Percentiles rank a stretch among this genome's conserved stretches.
Conservation (phyloP, 1,140 invertebrate genomes). For the Thrips palmi region DNA sequence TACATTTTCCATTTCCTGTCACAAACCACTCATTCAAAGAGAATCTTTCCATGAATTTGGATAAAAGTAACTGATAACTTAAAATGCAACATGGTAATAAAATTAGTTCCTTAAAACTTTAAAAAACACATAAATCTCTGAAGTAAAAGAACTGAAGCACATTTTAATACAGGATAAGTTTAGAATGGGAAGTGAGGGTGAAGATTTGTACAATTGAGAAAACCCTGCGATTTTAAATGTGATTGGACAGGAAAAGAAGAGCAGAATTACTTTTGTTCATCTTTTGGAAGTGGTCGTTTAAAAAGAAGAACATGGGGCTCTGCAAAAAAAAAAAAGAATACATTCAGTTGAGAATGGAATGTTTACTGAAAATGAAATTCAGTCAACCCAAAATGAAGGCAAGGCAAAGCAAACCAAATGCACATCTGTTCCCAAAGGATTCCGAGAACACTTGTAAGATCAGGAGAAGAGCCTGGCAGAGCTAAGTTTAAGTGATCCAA, state of each 20-base stretch:
- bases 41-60: too few species aligned
- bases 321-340: conserved; percentile 23
- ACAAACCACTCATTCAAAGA: too few species aligned
- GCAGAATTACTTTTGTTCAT: neutral
- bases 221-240: neutral
- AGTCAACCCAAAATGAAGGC: neutral
- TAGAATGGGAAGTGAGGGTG: too few species aligned
- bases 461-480: neutral
- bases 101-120: too few species aligned
- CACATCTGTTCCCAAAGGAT: neutral
- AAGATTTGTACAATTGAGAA: too few species aligned
- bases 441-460: too few species aligned
- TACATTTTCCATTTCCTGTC: too few species aligned
- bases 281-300: conserved; percentile 27
- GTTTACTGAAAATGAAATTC: conserved; percentile 6
- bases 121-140: too few species aligned
- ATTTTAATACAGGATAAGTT: too few species aligned
- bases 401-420: neutral
- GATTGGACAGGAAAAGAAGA: neutral
- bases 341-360: neutral
- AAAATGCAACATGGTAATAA: too few species aligned
- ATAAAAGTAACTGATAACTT: too few species aligned
- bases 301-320: conserved; percentile 48
- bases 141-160: too few species aligned
- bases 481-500: neutral